Evolutionary conservation across 2,888 invertebrate genomes (phyloP), one percentile per base, ranked within the genome.

Genomic region (Myopa tessellatipennis): DNA sequence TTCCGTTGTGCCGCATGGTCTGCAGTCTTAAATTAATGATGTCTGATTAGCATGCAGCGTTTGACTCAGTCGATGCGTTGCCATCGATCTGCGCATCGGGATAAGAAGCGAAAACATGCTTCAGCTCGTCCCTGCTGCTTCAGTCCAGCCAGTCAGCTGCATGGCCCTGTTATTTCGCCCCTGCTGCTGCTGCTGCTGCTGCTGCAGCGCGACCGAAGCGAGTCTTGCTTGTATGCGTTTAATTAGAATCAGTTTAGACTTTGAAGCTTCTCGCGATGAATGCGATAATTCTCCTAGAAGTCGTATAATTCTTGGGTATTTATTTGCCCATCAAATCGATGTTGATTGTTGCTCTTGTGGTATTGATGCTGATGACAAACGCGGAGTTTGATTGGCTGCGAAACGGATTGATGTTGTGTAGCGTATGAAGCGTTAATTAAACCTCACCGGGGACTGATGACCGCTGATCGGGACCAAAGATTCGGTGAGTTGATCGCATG

Each of bases 21-120:
- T 69, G 73, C 73, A 61, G 50, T 73, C 61, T 18, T 36, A 73
- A 61, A 45, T 73, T 40, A 73, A 73, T 73, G 74, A 65, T 52
- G 65, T 38, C 74, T 71, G 71, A 58, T 71, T 36, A 65, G 14
- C 63, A 63, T 52, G 52, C 45, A 45, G 74, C 74, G 63, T 50
- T 50, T n/a, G 65, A 26, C 45, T 34, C 36, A 50, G 10, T 34
- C 26, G 63, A 45, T 16, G 50, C 40, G 61, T 50, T 45, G 34
- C 65, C 50, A 18, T 74, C 74, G 63, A 45, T 69, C 26, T 45
- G 50, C 38, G 50, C 50, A 18, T 18, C 14, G 6, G 50, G 50
- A 45, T 67, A 40, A 67, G 67, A 40, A 40, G 12, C 16, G 14
- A 67, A 67, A 7, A 8, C 34, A 36, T 18, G 67, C 14, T 12